A percentile compares a stretch with the other conserved stretches of the same genome.
phyloP scores from a whole-genome alignment of 2,888 invertebrate genomes.

The Pilophorus perplexus region DNA sequence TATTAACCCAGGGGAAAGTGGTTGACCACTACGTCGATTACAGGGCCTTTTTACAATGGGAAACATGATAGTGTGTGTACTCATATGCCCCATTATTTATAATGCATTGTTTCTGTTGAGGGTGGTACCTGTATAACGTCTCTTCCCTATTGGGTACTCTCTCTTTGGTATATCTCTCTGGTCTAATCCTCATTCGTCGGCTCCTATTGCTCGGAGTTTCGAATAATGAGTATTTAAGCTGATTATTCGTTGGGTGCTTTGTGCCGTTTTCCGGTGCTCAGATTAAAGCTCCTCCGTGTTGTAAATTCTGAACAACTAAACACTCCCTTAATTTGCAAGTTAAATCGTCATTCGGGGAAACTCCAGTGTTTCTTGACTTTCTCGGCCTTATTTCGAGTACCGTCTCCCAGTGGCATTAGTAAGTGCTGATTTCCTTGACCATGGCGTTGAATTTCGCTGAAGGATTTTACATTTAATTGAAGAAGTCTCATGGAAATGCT shows the following conservation, averaged over 20 bases:
- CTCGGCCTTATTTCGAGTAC: neutral
- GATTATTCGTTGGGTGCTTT: neutral
- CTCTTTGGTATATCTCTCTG: too few relatives aligned
- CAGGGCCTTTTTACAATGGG: too few relatives aligned
- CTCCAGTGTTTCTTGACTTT: neutral
- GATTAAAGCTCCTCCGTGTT: neutral
- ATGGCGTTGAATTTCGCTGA: neutral
- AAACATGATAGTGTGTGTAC: too few relatives aligned
- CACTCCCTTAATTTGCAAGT: constrained; percentile 9
- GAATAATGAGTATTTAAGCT: constrained; percentile 20
- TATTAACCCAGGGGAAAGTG: too few relatives aligned
- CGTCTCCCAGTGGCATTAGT: neutral
- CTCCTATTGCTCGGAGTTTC: too few relatives aligned
- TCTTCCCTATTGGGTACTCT: too few relatives aligned
- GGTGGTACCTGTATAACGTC: too few relatives aligned
- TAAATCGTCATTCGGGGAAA: neutral
- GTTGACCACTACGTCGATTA: too few relatives aligned
- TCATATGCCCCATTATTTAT: too few relatives aligned
- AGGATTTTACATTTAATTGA: neutral
- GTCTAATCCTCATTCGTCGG: too few relatives aligned
- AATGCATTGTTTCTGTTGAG: too few relatives aligned
- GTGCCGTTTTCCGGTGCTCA: neutral
- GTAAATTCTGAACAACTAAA: constrained; percentile 1
- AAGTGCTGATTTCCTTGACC: neutral
- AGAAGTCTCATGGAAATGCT: too few relatives aligned